These are phyloP conservation scores for Episyrphus balteatus DNA, from an alignment of 1,140 invertebrate genomes.

Conservation along the genomic window DNA sequence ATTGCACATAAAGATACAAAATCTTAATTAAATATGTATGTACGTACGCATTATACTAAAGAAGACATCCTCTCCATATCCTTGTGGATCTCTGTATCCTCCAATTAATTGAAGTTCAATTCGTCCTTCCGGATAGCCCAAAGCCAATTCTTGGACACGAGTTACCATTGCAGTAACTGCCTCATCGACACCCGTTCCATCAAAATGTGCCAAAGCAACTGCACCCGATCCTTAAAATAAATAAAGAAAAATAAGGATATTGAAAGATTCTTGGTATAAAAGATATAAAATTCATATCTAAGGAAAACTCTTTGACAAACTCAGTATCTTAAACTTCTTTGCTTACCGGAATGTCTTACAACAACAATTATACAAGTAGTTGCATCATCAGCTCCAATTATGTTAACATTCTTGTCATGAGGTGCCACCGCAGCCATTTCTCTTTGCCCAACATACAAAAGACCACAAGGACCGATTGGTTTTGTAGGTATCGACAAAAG, in stretches of 20 bases:
- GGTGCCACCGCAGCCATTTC: constrained; percentile 83
- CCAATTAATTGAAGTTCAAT: constrained; percentile 83
- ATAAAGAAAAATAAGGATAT: not conserved
- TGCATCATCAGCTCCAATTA: constrained; percentile 86
- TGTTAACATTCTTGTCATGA: constrained; percentile 82
- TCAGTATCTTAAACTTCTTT: not conserved
- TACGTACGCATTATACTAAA: constrained; percentile 80
- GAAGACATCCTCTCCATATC: constrained; percentile 81
- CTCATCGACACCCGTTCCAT: constrained; percentile 74
- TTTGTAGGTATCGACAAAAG: constrained; percentile 55
- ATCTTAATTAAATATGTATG: constrained; percentile 50
- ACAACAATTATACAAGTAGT: constrained; percentile 89
- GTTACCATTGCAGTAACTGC: constrained; percentile 68
- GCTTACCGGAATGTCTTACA: constrained; percentile 79
- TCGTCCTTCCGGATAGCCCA: constrained; percentile 73
- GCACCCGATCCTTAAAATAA: constrained; percentile 65
- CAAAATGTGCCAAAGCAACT: constrained; percentile 75
- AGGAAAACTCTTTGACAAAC: not conserved
- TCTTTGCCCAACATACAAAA: constrained; percentile 81
- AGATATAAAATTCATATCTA: not conserved
- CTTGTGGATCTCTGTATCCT: constrained; percentile 72
- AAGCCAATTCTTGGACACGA: constrained; percentile 67
- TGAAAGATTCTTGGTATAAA: not conserved
- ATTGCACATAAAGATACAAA: not conserved
- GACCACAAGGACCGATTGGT: constrained; percentile 61